Base-by-base conservation (phyloP, 2,113 vertebrate genomes). In the Anthoscopus minutus region DNA sequence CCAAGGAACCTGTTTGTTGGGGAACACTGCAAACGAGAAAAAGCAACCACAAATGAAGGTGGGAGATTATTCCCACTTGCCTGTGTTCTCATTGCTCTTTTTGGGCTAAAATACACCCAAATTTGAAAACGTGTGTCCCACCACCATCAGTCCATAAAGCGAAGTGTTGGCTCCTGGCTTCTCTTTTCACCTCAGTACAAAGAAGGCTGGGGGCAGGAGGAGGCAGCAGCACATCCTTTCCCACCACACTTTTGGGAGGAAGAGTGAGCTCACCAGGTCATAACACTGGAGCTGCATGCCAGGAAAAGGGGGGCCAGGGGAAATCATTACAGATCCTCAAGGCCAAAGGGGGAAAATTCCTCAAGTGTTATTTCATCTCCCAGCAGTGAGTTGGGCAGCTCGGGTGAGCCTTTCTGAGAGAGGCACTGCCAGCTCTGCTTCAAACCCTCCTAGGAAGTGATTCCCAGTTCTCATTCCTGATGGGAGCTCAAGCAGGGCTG, bases 391-490 rank as follows among this genome's bases (percentile, higher is more conserved):
- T 2, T 6, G 16, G 51, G 53, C 56, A 74, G 66, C 74, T 16
- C 5, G 3, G 22, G 42, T 6, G 40, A 7, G 21, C 11, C 3
- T 58, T 62, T 58, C 37, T 0, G 4, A 71, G 81, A 5, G 2
- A 58, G 42, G 45, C 27, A 21, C 77, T 70, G 56, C 82, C 3
- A 14, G 3, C 23, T 88, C 44, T 1, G 1, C 61, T 35, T 51
- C 83, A 45, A 3, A 53, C 45, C 62, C 31, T 76, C 60, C 64
- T 25, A 47, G 60, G 20, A 42, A 57, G 77, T 17, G 56, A 47
- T 54, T 67, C 40, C 57, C 76, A 50, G 24, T 54, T 44, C 57
- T 94, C 23, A 5, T 57, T 69, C 53, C 28, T 19, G 7, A 50
- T 50, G n/a, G 56, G 42, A 92, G 60, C 60, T 62, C 10, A 3